A percentile compares a stretch with the other conserved stretches of the same genome.
These are phyloP conservation scores for Pterostichus niger DNA, from an alignment of 2,888 invertebrate species.

Conservation along the genomic window DNA sequence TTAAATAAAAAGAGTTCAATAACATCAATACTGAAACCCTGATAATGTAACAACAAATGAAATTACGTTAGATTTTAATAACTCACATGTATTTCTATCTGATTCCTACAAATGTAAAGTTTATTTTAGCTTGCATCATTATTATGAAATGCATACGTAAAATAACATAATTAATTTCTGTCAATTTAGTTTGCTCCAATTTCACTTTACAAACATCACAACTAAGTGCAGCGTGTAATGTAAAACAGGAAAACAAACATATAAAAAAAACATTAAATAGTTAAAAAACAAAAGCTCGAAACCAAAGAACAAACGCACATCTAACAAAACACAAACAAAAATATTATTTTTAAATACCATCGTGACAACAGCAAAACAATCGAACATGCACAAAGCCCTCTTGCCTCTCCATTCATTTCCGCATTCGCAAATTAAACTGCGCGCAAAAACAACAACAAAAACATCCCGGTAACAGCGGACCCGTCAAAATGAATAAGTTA, in stretches of 20 bases:
- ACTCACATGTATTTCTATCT: too few species aligned
- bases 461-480: constrained; percentile 2
- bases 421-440: constrained; percentile 51
- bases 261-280: constrained; percentile 1
- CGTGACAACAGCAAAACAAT: constrained; percentile 42
- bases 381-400: constrained; percentile 27
- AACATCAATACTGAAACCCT: too few species aligned
- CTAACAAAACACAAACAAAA: constrained; percentile 16
- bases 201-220: background rate
- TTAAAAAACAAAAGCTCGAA: constrained; percentile 10
- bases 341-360: constrained; percentile 42
- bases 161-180: background rate
- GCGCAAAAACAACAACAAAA: constrained; percentile 36
- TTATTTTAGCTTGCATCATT: too few species aligned
- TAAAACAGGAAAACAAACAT: background rate
- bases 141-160: background rate
- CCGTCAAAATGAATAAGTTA: constrained; percentile 54
- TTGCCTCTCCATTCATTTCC: constrained; percentile 12
- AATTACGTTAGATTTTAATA: too few species aligned
- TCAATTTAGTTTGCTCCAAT: background rate
- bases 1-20: too few species aligned
- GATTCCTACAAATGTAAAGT: too few species aligned
- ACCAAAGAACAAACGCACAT: constrained; percentile 35
- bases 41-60: too few species aligned
- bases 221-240: background rate